Evolutionary conservation across 30 jellyfish, hydroid and myxozoan species (phyloP).

Genomic region (Chrysaora quinquecirrha): DNA sequence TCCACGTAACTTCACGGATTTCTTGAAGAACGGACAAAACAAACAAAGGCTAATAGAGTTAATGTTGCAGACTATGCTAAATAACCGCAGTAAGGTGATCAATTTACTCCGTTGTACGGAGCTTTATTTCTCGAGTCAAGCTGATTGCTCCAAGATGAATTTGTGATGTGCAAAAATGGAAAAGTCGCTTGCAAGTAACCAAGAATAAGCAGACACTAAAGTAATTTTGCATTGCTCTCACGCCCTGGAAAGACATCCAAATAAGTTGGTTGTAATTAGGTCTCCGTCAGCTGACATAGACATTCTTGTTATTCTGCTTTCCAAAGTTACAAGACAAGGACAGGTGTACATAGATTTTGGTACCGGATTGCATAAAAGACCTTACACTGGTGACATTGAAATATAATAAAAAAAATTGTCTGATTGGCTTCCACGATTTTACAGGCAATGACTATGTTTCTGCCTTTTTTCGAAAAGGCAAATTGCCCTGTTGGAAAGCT

Average conservation of each 20-base stretch:
- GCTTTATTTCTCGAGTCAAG: conserved; percentile 8
- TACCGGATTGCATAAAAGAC: too few relatives aligned
- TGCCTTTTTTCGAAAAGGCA: background rate
- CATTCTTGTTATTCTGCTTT: background rate
- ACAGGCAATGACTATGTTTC: conserved; percentile 9
- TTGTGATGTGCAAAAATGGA: background rate
- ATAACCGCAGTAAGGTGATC: conserved; percentile 8
- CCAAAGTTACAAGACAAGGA: background rate
- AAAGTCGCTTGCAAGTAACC: conserved; percentile 8
- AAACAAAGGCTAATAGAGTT: conserved; percentile 1
- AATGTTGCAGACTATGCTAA: conserved; percentile 11
- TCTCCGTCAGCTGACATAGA: conserved; percentile 7
- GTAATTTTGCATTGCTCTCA: background rate
- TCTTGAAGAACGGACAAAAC: conserved; percentile 59
- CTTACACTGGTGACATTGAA: too few relatives aligned
- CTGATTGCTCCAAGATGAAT: background rate
- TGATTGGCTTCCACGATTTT: background rate
- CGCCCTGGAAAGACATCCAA: background rate
- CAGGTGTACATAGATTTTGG: too few relatives aligned
- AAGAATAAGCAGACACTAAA: conserved; percentile 33
- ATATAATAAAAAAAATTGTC: too few relatives aligned
- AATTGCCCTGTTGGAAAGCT: background rate
- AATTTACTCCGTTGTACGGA: conserved; percentile 15
- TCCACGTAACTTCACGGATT: conserved; percentile 45
- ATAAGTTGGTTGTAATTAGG: background rate